These are phyloP conservation scores for Nephrotoma flavescens DNA, from an alignment of 2,888 invertebrate genomes.

Conservation along the genomic window DNA sequence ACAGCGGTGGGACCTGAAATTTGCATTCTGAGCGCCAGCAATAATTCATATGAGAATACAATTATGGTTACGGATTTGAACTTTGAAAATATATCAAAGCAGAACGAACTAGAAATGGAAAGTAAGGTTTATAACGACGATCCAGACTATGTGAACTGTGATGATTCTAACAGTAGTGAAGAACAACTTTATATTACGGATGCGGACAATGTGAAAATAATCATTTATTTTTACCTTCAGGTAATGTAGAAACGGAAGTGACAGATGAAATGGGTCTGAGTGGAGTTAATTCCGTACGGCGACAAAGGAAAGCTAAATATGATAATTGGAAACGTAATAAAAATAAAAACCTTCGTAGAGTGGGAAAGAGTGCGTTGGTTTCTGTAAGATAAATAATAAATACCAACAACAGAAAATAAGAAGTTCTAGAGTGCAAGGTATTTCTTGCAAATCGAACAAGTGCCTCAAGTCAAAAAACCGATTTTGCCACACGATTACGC, in stretches of 20 bases:
- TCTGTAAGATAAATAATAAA: too few species aligned
- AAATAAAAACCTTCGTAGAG: neutral
- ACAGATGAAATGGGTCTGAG: neutral
- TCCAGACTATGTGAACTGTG: neutral
- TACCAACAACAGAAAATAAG: too few species aligned
- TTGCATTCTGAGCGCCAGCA: too few species aligned
- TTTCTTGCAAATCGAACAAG: too few species aligned
- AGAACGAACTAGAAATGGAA: too few species aligned
- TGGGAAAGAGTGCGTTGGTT: too few species aligned
- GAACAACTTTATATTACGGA: neutral
- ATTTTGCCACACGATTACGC: too few species aligned
- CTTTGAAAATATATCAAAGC: too few species aligned
- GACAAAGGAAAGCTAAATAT: neutral
- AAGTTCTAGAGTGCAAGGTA: too few species aligned
- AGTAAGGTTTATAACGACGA: neutral
- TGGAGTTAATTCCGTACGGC: too few species aligned
- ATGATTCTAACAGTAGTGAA: neutral
- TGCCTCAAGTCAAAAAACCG: too few species aligned
- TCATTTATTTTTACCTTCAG: neutral
- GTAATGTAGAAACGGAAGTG: neutral
- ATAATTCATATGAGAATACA: neutral
- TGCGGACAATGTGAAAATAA: neutral
- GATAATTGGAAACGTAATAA: neutral
- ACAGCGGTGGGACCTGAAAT: neutral
- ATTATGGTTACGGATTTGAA: neutral